Conservation (phyloP, 92 coral and sea anemone genomes). For the Diadumene lineata region DNA sequence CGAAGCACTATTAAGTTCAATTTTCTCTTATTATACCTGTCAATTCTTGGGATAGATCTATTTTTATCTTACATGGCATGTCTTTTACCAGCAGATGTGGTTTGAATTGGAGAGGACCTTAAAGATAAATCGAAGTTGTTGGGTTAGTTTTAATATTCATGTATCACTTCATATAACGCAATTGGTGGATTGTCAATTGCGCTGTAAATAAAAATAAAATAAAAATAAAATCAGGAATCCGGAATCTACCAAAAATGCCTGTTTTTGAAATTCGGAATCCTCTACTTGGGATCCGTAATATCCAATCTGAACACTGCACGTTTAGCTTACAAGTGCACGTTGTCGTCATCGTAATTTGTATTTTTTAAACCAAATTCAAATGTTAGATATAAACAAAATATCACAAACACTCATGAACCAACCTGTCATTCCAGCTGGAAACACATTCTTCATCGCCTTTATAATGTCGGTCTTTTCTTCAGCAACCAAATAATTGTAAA, state of each 20-base stretch:
- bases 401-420: not conserved
- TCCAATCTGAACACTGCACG: too few relatives aligned
- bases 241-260: not conserved
- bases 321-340: too few relatives aligned
- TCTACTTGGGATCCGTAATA: too few relatives aligned
- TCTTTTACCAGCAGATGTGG: not conserved
- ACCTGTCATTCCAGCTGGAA: conserved; percentile 46
- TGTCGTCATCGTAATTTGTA: not conserved
- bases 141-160: too few relatives aligned
- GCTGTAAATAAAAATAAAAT: too few relatives aligned
- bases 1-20: not conserved
- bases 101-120: not conserved
- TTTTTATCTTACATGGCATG: not conserved
- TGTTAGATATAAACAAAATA: not conserved
- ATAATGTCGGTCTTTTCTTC: not conserved
- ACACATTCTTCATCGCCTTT: not conserved
- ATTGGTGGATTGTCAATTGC: not conserved
- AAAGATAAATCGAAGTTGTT: not conserved
- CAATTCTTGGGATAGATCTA: not conserved
- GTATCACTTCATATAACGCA: not conserved
- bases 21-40: not conserved
- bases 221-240: too few relatives aligned
- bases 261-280: too few relatives aligned
- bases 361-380: not conserved
- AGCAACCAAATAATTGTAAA: not conserved